Base-by-base conservation (phyloP, 2,888 invertebrate species). In the Tachina lurida region DNA sequence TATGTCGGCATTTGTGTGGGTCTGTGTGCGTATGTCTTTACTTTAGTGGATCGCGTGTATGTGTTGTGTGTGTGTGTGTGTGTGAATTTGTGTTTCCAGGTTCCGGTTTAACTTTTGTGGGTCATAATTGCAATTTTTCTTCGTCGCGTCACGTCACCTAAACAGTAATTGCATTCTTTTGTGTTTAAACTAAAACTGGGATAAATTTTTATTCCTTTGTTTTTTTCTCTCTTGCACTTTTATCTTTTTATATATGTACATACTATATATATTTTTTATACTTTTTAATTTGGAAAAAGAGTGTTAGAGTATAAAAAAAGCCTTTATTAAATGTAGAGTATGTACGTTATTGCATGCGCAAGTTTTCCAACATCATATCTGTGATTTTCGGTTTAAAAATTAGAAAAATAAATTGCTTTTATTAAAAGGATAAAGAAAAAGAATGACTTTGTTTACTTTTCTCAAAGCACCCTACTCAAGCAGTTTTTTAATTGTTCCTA, bases 51-150 rank as follows among this genome's bases (percentile, higher is more conserved):
- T n/a, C 9, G 31, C 31, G 31, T 31, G 31, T 31, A 31, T 31
- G 31, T 31, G 31, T 7, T 15, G 43, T 45, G 15, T 62, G 41
- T 19, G 13, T 13, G 19, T 43, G 17, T 47, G 47, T 43, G 2
- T 39, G 43, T 52, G 15, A 56, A 15, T 75, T 22, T 68, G 47
- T 68, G 49, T 71, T 65, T 77, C 43, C 56, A 19, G 43, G 67
- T 83, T 86, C 62, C 83, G 60, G 31, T 86, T 79, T 86, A 76
- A 83, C 79, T 80, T 83, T 86, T 86, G 86, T 86, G 83, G 86
- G 86, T 86, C 86, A 86, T 86, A 83, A 86, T 86, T 86, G 86
- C 83, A 86, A 86, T 86, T 86, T 86, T 86, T 86, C 86, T 86
- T 86, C 79, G 86, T 86, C 83, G 86, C 83, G 83, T 83, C 86